These are phyloP conservation scores for Agrilus cyanescens DNA, from an alignment of 2,888 invertebrate species.

Conservation along the genomic window DNA sequence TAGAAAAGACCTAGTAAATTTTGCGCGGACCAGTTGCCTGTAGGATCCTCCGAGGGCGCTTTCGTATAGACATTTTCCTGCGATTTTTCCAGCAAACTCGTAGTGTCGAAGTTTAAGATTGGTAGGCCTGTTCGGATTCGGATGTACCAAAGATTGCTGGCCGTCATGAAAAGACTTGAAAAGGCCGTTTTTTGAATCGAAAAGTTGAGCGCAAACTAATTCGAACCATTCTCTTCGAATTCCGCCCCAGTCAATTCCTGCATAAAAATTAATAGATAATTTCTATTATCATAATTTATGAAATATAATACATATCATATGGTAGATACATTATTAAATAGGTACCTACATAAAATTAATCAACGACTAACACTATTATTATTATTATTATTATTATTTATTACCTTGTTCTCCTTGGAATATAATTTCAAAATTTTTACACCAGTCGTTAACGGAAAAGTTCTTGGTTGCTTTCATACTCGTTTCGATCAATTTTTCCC, in stretches of 20 bases:
- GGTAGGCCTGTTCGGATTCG: conserved; percentile 66
- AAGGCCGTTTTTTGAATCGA: conserved; percentile 71
- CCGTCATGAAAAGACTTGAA: conserved; percentile 80
- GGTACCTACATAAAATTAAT: not conserved
- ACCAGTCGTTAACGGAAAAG: conserved; percentile 86
- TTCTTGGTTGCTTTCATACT: conserved; percentile 76
- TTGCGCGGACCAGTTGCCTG: conserved; percentile 78
- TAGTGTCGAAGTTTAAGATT: conserved; percentile 77
- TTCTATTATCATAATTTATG: not conserved
- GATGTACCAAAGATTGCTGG: conserved; percentile 80
- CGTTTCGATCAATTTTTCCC: conserved; percentile 71
- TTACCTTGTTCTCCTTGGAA: conserved; percentile 89
- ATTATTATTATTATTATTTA: not conserved
- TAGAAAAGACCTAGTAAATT: conserved; percentile 84
- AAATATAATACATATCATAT: not conserved
- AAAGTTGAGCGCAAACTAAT: conserved; percentile 72
- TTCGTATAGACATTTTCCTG: conserved; percentile 91
- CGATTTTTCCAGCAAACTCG: conserved; percentile 86
- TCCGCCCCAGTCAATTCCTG: conserved; percentile 90
- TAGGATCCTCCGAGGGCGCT: conserved; percentile 82
- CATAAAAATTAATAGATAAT: conserved; percentile 1
- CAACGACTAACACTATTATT: not conserved
- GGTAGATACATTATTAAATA: not conserved
- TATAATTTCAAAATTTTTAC: conserved; percentile 83
- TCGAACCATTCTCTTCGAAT: conserved; percentile 92